Evolutionary conservation across 2,113 vertebrate species (phyloP).

Genomic region (Tachuris rubrigastra): DNA sequence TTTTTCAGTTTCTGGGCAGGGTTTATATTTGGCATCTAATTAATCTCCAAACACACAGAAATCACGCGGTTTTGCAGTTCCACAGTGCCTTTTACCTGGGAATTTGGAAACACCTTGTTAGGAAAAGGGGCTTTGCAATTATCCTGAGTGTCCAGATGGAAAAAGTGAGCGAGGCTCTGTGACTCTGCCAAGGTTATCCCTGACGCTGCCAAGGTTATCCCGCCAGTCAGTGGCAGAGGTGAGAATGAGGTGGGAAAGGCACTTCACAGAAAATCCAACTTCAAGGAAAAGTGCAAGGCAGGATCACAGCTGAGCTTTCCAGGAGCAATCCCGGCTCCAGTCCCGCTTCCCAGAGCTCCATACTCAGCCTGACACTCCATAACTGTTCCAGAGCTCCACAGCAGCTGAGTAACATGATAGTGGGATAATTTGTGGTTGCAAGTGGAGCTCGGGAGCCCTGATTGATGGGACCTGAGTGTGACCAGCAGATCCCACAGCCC

Average conservation of each 20-base stretch:
- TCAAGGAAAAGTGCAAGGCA: neutral
- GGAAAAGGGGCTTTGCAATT: neutral
- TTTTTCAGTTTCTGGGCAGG: conserved; percentile 26
- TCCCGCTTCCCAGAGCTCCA: accelerated
- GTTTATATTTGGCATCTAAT: conserved; percentile 32
- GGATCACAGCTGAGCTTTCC: neutral
- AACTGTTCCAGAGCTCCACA: neutral
- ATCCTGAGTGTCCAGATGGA: neutral
- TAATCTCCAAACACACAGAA: conserved; percentile 10
- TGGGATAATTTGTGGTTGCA: neutral
- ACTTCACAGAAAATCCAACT: neutral
- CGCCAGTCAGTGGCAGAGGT: neutral
- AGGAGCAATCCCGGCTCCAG: neutral
- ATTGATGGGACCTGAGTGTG: neutral
- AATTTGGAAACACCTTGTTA: neutral
- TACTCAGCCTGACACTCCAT: neutral
- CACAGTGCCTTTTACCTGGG: neutral
- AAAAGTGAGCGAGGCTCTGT: neutral
- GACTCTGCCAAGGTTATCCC: neutral
- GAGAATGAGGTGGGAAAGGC: neutral
- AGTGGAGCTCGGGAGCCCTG: neutral
- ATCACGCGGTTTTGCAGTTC: neutral
- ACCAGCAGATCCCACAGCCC: neutral
- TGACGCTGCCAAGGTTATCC: neutral
- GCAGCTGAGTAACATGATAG: neutral